These are phyloP conservation scores for Nothocercus nigrocapillus DNA, from an alignment of 2,113 vertebrate genomes.

Conservation along the genomic window DNA sequence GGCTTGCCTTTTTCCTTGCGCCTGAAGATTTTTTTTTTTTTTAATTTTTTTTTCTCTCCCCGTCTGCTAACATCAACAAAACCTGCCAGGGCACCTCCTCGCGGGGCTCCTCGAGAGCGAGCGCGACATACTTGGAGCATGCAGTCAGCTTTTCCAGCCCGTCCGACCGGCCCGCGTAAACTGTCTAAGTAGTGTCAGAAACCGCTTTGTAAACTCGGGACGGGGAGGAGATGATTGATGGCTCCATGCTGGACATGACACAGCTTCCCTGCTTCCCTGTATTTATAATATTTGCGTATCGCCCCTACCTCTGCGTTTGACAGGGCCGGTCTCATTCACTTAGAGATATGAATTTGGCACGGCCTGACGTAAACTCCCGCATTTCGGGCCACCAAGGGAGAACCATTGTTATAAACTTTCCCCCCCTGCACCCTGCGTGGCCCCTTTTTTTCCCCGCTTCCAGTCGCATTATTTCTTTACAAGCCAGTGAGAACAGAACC, in stretches of 20 bases:
- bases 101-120: constrained; percentile 11
- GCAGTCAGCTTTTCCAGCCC: constrained; percentile 60
- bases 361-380: constrained; percentile 52
- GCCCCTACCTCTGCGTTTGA: constrained; percentile 35
- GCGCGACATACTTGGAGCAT: constrained; percentile 45
- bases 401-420: constrained; percentile 72
- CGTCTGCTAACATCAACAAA: constrained; percentile 29
- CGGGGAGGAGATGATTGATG: constrained; percentile 57
- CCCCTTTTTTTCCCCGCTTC: constrained; percentile 45
- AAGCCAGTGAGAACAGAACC: constrained; percentile 91
- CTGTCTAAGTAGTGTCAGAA: constrained; percentile 63
- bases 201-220: constrained; percentile 71
- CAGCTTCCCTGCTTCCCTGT: constrained; percentile 25
- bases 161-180: constrained; percentile 40
- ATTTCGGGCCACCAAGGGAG: constrained; percentile 84
- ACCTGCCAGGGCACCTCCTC: constrained; percentile 17
- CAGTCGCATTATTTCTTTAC: constrained; percentile 91
- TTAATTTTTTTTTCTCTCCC: neutral
- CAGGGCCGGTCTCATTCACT: constrained; percentile 29
- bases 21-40: neutral
- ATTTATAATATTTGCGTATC: constrained; percentile 50
- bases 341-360: constrained; percentile 46
- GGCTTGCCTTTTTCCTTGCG: neutral
- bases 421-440: constrained; percentile 35
- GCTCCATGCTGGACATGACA: constrained; percentile 44